Base-by-base conservation (phyloP, 2,888 invertebrate genomes). In the Macrophya annulata region DNA sequence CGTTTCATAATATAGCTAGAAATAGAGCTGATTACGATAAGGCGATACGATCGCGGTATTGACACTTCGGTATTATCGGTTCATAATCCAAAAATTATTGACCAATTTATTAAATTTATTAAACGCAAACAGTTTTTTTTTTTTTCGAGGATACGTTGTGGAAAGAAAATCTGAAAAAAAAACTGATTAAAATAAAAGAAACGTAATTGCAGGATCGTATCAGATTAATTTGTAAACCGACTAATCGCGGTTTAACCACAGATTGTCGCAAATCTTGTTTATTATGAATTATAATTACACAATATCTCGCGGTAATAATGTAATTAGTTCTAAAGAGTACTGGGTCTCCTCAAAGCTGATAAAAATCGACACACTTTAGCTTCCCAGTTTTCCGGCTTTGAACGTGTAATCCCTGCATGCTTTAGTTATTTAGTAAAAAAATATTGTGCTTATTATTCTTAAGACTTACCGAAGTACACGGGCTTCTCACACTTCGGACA, bases 401-500 rank as follows among this genome's bases (percentile, higher is more conserved):
- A 31, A 31, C 31, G 31, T 31, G 31, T n/a, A n/a, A 31, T 31
- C 31, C 31, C 31, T 31, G 31, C 31, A 31, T 3, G 31, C 31
- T 31, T 31, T 31, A 31, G 31, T 31, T 31, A 31, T 31, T 31
- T 3, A 31, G 31, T 2, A 3, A 31, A 31, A 31, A 31, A 31
- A 31, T 2, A 31, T 31, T 31, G 1, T 55, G n/a, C n/a, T n/a
- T 51, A 17, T 51, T 17, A 37, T 40, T 10, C 72, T 40, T 15
- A 72, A 2, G 83, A 93, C 95, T 93, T 90, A 95, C 95, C 95
- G 90, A 95, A 95, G 91, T 95, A 95, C 79, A 95, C 95, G 45
- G 95, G 95, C 92, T 95, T 95, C 40, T 94, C 94, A 91, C 95
- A 95, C 93, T 95, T 95, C 1, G 95, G 95, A 90, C 95, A 95